Evolutionary conservation across 2,797 vertebrate species (phyloP).

Genomic region (Xenopus petersii): DNA sequence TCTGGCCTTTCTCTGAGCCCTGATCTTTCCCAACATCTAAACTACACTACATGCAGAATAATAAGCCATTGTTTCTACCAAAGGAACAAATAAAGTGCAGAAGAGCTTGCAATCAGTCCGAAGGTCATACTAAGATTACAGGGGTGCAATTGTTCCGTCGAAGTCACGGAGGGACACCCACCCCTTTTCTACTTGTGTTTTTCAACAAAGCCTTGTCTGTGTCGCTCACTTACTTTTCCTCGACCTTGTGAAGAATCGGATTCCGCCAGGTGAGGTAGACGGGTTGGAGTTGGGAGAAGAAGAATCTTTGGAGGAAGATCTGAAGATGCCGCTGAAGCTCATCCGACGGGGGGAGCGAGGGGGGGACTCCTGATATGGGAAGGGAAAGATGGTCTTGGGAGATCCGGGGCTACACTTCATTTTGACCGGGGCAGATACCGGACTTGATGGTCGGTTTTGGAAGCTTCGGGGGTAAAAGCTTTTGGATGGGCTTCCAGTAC

Average conservation of each 20-base stretch:
- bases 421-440: slow-evolving; percentile 78
- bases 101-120: too few species aligned
- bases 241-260: slow-evolving; percentile 91
- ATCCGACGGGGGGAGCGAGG: slow-evolving; percentile 94
- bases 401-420: slow-evolving; percentile 77
- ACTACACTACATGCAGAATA: too few species aligned
- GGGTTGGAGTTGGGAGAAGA: slow-evolving; percentile 72
- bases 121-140: too few species aligned
- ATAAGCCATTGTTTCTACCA: too few species aligned
- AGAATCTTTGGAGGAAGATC: slow-evolving; percentile 84
- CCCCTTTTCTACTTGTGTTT: not conserved
- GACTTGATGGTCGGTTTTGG: slow-evolving; percentile 73
- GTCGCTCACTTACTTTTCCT: slow-evolving; percentile 81
- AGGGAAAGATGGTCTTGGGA: slow-evolving; percentile 86
- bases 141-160: too few species aligned
- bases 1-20: too few species aligned
- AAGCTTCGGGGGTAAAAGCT: slow-evolving; percentile 75
- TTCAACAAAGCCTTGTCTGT: too few species aligned
- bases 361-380: slow-evolving; percentile 81
- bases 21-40: too few species aligned
- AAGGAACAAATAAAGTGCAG: too few species aligned
- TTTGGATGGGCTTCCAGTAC: slow-evolving; percentile 78
- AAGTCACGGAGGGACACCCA: too few species aligned
- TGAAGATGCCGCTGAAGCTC: slow-evolving; percentile 95
- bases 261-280: slow-evolving; percentile 79